These are phyloP conservation scores for Rhyacophila evoluta DNA, from an alignment of 2,888 invertebrate genomes.

Conservation along the genomic window DNA sequence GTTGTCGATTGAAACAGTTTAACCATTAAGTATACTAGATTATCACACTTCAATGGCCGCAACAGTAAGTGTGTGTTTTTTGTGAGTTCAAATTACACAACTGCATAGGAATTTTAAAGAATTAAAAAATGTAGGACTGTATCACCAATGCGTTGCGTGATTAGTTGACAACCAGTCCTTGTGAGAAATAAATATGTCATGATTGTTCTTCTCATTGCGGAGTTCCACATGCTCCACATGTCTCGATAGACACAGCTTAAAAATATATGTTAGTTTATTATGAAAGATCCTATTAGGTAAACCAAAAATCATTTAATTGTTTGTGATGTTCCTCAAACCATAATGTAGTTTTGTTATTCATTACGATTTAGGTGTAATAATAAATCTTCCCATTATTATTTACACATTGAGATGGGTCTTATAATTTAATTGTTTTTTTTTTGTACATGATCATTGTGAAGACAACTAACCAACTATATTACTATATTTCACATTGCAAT, in stretches of 20 bases:
- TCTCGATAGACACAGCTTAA: no score
- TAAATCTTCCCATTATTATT: no score
- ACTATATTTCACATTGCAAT: neutral
- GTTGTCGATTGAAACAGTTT: no score
- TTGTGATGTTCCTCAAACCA: neutral
- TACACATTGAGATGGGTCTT: neutral
- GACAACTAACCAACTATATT: neutral
- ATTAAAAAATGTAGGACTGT: neutral
- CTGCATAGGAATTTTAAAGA: neutral
- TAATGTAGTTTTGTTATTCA: neutral
- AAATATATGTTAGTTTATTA: neutral
- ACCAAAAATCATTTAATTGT: constrained; percentile 1
- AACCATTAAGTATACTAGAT: no score
- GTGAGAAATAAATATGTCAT: neutral
- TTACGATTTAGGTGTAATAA: no score
- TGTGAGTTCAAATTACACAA: no score
- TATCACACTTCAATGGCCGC: no score
- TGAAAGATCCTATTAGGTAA: constrained; percentile 1
- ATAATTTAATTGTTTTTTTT: neutral
- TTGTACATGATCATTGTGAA: neutral
- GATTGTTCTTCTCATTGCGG: neutral
- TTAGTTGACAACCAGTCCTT: neutral
- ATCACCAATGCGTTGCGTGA: neutral
- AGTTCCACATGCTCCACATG: no score
- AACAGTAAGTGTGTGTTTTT: no score